Conservation (phyloP, 2,113 vertebrate species). For the Propithecus coquereli region DNA sequence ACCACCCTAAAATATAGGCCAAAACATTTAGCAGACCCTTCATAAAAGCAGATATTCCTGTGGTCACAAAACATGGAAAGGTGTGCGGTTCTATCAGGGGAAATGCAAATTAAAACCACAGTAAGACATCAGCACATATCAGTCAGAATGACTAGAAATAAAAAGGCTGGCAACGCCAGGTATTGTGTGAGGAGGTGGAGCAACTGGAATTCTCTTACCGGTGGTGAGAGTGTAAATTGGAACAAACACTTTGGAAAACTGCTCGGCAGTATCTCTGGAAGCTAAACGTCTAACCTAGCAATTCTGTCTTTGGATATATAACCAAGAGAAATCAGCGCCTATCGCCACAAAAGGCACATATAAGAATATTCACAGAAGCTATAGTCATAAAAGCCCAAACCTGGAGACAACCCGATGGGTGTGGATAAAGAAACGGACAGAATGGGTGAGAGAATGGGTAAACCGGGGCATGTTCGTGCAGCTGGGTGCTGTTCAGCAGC, state of each 20-base stretch:
- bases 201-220: neutral
- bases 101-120: neutral
- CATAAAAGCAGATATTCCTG: neutral
- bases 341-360: neutral
- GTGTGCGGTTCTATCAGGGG: neutral
- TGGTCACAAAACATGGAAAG: neutral
- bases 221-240: neutral
- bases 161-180: neutral
- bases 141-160: neutral
- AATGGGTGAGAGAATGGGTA: neutral
- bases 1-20: neutral
- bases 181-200: neutral
- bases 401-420: neutral
- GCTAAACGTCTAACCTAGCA: neutral
- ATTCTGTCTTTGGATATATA: neutral
- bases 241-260: neutral
- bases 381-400: neutral
- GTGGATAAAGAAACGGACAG: neutral
- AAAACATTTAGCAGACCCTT: neutral
- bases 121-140: neutral
- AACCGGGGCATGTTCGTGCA: neutral
- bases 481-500: no score
- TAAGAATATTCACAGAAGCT: neutral
- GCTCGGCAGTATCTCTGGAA: neutral
- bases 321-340: neutral